Evolutionary conservation across 1,140 invertebrate genomes (phyloP), one percentile per base, ranked within the genome.

Genomic region (Drosophila bipectinata): DNA sequence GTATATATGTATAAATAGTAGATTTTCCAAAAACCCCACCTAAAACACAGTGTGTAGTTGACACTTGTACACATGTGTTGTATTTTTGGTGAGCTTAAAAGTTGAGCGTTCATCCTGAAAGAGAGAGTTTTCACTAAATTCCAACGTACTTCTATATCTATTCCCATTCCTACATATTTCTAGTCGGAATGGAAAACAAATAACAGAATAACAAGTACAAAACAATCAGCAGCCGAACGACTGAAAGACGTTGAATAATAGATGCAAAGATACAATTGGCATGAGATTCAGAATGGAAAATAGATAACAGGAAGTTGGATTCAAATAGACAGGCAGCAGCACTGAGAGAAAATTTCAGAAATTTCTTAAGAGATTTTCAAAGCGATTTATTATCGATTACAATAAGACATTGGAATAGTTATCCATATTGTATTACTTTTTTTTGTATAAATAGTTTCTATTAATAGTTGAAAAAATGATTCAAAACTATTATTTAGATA

Each of bases 121-220:
- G 12, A 41, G 41, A 21, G n/a, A 45, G 41, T 44, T 44, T 44
- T 28, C 8, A 30, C 48, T 8, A 3, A 6, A 7, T 8, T 52
- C 49, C 49, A 3, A 1, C 10, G 4, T 41, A 10, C 8, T 32
- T 8, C 32, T 9, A 32, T 1, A 10, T 2, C 32, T 3, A 37
- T 10, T 37, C 10, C 34, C 4, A 10, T 10, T 37, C 8, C 32
- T 10, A 18, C 18, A 18, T 18, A 10, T 34, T 34, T 9, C 3
- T 34, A 10, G 32, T 18, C 18, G 10, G 57, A 69, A 69, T 71
- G 64, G 41, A 69, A 57, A 69, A 49, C 67, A 69, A 69, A 69
- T 71, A 39, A 18, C 30, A 32, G 12, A 56, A 47, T 44, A 44
- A 44, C n/a, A 24, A 39, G 34, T 37, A 9, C 5, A 53, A 66